Percentiles rank a stretch among this genome's conserved stretches.
phyloP scores from a whole-genome alignment of 1,140 invertebrate genomes.

The Brachionus plicatilis region DNA sequence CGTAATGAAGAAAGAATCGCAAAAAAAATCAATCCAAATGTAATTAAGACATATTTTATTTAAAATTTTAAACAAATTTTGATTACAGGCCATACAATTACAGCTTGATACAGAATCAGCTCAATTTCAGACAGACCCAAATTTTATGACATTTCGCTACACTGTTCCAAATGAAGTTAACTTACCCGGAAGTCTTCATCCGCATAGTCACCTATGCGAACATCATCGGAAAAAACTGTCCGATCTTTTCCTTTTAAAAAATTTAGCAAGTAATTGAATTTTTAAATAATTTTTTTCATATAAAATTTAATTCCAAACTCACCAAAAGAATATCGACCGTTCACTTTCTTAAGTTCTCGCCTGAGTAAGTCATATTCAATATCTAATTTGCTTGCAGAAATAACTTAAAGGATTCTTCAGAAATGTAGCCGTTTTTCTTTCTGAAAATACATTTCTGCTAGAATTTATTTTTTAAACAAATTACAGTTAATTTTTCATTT shows the following conservation, averaged over 20 bases:
- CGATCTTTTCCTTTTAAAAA: not conserved
- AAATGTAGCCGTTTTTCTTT: not conserved
- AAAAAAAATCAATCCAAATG: conserved; percentile 24
- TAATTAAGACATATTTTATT: not conserved
- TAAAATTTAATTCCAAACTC: not conserved
- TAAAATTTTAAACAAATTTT: not conserved
- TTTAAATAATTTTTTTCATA: not conserved
- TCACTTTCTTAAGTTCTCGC: not conserved
- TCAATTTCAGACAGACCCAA: conserved; percentile 19
- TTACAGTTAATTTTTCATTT: not conserved
- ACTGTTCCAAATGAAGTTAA: conserved; percentile 26
- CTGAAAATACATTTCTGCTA: not conserved
- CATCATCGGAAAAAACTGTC: conserved; percentile 38
- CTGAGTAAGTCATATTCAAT: not conserved
- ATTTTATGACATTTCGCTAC: conserved; percentile 37
- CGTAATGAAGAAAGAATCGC: not conserved
- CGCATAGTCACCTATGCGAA: conserved; percentile 26
- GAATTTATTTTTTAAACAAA: not conserved
- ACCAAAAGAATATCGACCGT: not conserved
- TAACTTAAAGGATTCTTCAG: not conserved
- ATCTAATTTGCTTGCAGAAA: not conserved
- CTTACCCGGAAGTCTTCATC: not conserved
- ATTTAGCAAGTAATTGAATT: conserved; percentile 27
- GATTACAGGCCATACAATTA: conserved; percentile 19
- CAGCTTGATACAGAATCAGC: conserved; percentile 29